Conservation (phyloP, 2,113 vertebrate genomes). For the Pseudorasbora parva region DNA sequence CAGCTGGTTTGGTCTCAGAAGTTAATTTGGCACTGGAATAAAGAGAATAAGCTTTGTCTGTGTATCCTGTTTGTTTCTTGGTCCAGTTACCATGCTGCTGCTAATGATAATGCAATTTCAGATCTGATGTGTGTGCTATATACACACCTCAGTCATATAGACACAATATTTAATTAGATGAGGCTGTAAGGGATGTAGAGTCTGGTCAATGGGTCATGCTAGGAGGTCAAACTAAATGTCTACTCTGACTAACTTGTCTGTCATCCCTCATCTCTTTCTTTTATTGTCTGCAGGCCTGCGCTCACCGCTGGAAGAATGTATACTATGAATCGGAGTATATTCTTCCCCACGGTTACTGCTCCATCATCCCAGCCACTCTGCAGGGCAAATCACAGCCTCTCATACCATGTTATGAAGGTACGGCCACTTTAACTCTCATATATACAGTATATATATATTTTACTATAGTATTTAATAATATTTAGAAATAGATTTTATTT, state of each 20-base stretch:
- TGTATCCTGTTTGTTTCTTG: constrained; percentile 6
- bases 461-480: too few species aligned
- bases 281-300: constrained; percentile 84
- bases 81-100: neutral
- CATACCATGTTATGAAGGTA: constrained; percentile 97
- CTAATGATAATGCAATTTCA: neutral
- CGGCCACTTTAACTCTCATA: constrained; percentile 16
- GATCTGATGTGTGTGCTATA: neutral
- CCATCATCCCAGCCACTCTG: constrained; percentile 88
- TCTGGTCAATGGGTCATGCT: neutral
- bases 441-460: too few species aligned
- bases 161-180: neutral
- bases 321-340: constrained; percentile 92
- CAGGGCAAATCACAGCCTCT: constrained; percentile 82
- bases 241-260: neutral
- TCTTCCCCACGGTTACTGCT: constrained; percentile 94
- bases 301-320: constrained; percentile 98
- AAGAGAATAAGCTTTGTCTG: neutral
- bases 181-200: neutral
- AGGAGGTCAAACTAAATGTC: neutral
- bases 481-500: too few species aligned
- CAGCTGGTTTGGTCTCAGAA: constrained; percentile 1
- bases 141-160: neutral
- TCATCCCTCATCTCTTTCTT: neutral
- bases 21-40: neutral